These are phyloP conservation scores for Apotomis capreana DNA, from an alignment of 2,888 invertebrate genomes.

Conservation along the genomic window DNA sequence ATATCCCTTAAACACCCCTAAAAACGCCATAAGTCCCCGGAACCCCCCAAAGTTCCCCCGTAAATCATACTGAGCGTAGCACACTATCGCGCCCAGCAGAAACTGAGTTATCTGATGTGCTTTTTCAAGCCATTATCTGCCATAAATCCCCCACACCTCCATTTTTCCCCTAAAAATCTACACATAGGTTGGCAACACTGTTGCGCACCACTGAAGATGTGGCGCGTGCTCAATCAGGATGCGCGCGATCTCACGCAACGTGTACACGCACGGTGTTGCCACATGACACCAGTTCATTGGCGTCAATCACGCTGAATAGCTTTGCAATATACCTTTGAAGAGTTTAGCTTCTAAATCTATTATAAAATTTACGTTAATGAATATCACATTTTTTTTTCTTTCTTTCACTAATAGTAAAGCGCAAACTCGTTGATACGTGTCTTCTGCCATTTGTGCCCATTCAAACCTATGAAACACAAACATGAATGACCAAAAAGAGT, in stretches of 20 bases:
- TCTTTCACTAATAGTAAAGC: too few species aligned
- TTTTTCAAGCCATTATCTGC: too few species aligned
- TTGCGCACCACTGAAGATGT: conserved; percentile 56
- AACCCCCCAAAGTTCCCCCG: not conserved
- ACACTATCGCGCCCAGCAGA: too few species aligned
- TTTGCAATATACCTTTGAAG: not conserved
- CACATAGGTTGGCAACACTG: conserved; percentile 43
- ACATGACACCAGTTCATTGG: conserved; percentile 40
- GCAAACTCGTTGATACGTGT: too few species aligned
- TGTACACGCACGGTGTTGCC: conserved; percentile 43
- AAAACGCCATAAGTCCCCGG: not conserved
- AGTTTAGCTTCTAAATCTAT: not conserved
- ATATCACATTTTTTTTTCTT: too few species aligned
- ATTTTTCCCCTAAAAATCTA: not conserved
- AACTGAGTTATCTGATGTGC: too few species aligned
- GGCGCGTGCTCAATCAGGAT: conserved; percentile 56
- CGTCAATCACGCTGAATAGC: conserved; percentile 16
- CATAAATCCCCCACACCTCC: not conserved
- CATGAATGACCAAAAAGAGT: too few species aligned
- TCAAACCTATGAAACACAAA: too few species aligned
- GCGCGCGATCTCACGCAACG: conserved; percentile 55
- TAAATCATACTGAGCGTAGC: too few species aligned
- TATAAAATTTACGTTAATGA: too few species aligned
- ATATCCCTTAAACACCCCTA: too few species aligned
- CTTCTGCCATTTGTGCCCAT: too few species aligned